phyloP scores from a whole-genome alignment of 2,888 invertebrate species.

The Danaus chrysippus region DNA sequence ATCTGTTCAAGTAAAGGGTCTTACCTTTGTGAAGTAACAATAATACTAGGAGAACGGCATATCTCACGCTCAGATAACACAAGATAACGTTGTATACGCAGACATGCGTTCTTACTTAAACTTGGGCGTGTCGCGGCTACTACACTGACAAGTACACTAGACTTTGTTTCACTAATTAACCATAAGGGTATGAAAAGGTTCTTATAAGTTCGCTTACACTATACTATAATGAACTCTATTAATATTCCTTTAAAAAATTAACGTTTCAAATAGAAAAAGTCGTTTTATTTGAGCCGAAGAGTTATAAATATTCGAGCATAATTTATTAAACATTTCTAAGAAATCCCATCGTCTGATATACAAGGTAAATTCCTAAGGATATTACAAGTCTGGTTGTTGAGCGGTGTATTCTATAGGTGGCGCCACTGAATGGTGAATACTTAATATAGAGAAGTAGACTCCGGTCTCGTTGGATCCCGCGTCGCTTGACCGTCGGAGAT shows the following conservation, averaged over 20 bases:
- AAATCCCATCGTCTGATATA: not conserved
- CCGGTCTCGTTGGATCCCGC: conserved; percentile 33
- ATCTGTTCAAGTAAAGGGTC: not conserved
- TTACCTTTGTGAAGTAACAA: not conserved
- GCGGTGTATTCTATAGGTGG: conserved; percentile 33
- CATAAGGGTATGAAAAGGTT: too few species aligned
- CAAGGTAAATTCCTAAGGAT: conserved; percentile 22
- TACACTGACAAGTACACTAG: too few species aligned
- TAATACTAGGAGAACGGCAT: not conserved
- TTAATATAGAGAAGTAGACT: conserved; percentile 45
- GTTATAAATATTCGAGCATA: not conserved
- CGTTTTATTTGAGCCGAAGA: not conserved
- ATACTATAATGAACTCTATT: too few species aligned
- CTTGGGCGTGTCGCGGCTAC: conserved; percentile 2
- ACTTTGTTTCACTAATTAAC: too few species aligned
- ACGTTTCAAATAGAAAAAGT: too few species aligned
- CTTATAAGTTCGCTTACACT: too few species aligned
- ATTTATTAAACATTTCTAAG: not conserved
- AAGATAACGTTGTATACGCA: not conserved
- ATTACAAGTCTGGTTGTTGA: conserved; percentile 33
- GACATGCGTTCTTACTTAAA: conserved; percentile 3
- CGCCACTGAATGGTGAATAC: conserved; percentile 42
- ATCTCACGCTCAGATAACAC: conserved; percentile 1
- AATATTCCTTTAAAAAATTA: too few species aligned
- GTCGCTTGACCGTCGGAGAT: conserved; percentile 8